phyloP scores from a whole-genome alignment of 1,140 invertebrate genomes.

The Drusus annulatus region DNA sequence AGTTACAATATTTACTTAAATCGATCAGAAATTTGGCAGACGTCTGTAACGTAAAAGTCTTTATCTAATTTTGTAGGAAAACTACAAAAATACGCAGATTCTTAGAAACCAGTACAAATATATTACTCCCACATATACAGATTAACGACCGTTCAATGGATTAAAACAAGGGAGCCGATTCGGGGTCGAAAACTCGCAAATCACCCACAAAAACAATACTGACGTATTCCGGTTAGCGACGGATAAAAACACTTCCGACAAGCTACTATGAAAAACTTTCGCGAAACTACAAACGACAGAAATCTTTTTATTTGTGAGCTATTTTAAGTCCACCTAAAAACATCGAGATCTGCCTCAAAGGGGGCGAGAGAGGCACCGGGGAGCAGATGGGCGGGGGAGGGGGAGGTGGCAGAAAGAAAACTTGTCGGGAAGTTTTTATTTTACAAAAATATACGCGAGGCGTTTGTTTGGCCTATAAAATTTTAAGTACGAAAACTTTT shows the following conservation, averaged over 20 bases:
- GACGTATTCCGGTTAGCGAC: no score
- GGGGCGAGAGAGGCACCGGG: not conserved
- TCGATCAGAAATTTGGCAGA: no score
- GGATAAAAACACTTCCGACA: not conserved
- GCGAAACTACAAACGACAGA: not conserved
- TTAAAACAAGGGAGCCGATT: no score
- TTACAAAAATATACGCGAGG: conserved; percentile 39
- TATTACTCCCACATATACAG: no score
- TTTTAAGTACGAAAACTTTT: conserved; percentile 58
- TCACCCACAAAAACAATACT: no score
- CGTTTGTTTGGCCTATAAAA: conserved; percentile 56
- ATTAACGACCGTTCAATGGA: no score
- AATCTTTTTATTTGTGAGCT: conserved; percentile 20
- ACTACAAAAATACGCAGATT: no score
- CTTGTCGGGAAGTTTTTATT: conserved; percentile 28
- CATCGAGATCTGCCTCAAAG: not conserved
- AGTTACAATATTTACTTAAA: no score
- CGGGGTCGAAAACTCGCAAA: no score
- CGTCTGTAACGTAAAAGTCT: no score
- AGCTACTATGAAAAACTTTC: not conserved
- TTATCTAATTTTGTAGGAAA: no score
- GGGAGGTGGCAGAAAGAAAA: not conserved
- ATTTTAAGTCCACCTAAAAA: not conserved
- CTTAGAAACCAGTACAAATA: no score
- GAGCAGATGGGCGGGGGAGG: not conserved